Conservation (phyloP, 2,113 vertebrate species). For the Salvator merianae region DNA sequence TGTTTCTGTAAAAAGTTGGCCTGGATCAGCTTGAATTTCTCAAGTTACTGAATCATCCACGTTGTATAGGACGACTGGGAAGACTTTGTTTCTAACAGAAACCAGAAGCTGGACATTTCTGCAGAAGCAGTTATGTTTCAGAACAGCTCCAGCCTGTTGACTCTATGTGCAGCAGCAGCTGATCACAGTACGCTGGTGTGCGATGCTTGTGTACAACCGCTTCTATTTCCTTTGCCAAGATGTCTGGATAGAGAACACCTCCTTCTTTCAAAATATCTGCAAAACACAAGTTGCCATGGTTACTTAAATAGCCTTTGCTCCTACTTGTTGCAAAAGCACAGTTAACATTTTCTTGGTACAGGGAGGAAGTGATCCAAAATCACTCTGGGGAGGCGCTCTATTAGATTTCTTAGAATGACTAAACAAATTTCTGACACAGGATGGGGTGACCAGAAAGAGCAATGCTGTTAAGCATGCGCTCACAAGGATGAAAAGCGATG, state of each 20-base stretch:
- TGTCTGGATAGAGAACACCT: slow-evolving; percentile 74
- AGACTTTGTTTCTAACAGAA: background rate
- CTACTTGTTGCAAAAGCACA: background rate
- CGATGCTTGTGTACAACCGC: slow-evolving; percentile 84
- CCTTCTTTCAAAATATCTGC: slow-evolving; percentile 87
- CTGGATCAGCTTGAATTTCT: slow-evolving; percentile 11
- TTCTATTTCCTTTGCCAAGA: slow-evolving; percentile 80
- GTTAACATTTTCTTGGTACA: background rate
- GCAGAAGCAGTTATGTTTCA: slow-evolving; percentile 22
- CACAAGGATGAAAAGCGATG: background rate
- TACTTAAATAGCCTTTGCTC: background rate
- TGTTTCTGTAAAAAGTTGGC: slow-evolving; percentile 33
- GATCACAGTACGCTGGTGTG: slow-evolving; percentile 77
- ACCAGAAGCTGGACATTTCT: background rate
- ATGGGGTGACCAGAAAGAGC: too few species aligned
- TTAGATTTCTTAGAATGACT: background rate
- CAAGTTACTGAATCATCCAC: background rate
- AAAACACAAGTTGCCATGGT: slow-evolving; percentile 12
- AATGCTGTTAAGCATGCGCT: background rate
- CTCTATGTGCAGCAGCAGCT: slow-evolving; percentile 81
- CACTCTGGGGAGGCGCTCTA: background rate
- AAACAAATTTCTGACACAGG: background rate
- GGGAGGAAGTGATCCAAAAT: background rate
- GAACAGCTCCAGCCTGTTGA: slow-evolving; percentile 24
- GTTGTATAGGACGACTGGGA: slow-evolving; percentile 17